phyloP scores from a whole-genome alignment of 2,888 invertebrate species.

The Mesochorus sp. region DNA sequence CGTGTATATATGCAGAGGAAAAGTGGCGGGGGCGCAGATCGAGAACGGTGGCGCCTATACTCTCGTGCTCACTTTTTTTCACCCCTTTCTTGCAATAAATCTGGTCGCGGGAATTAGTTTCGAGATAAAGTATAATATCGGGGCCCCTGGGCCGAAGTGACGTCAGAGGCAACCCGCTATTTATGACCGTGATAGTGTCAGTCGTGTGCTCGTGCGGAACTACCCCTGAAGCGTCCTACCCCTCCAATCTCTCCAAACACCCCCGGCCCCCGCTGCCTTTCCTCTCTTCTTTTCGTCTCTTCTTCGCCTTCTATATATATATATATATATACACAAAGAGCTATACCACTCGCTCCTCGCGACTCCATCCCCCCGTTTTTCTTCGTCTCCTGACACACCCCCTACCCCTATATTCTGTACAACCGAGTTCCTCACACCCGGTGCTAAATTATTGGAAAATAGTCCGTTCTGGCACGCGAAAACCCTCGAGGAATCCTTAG shows the following conservation, averaged over 20 bases:
- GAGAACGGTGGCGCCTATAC: slow-evolving; percentile 46
- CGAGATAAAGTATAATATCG: slow-evolving; percentile 82
- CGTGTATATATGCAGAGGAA: slow-evolving; percentile 11
- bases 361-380: slow-evolving; percentile 6
- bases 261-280: slow-evolving; percentile 44
- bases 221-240: slow-evolving; percentile 44
- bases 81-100: slow-evolving; percentile 82
- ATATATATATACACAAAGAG: slow-evolving; percentile 35
- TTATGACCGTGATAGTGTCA: slow-evolving; percentile 82
- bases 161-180: slow-evolving; percentile 80
- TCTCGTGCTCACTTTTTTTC: slow-evolving; percentile 68
- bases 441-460: slow-evolving; percentile 81
- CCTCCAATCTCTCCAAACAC: slow-evolving; percentile 38
- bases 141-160: slow-evolving; percentile 78
- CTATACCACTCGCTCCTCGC: slow-evolving; percentile 28
- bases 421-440: background rate
- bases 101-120: slow-evolving; percentile 82
- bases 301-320: slow-evolving; percentile 22
- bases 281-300: slow-evolving; percentile 47
- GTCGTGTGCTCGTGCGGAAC: slow-evolving; percentile 77
- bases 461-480: slow-evolving; percentile 66
- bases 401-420: background rate
- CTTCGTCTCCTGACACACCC: too few relatives aligned
- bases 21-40: slow-evolving; percentile 36
- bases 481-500: slow-evolving; percentile 48